Percentiles rank a stretch among this genome's conserved stretches.
These are phyloP conservation scores for Labeo calbasu DNA, from an alignment of 2,797 vertebrate genomes.

Conservation along the genomic window DNA sequence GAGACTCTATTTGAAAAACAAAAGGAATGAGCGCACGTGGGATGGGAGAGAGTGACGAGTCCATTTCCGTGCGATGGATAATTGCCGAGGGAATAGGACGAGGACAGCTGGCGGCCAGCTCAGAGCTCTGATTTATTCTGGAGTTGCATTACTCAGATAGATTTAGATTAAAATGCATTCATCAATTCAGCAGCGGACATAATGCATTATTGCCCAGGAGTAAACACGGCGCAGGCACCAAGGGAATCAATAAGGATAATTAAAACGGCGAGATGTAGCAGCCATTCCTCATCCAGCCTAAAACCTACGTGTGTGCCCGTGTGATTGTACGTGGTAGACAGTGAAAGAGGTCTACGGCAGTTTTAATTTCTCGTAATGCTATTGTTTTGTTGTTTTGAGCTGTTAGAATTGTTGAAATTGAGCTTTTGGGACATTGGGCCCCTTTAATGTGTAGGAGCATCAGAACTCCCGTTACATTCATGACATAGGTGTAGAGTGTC, in stretches of 20 bases:
- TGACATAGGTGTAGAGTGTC: slow-evolving; percentile 42
- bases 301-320: slow-evolving; percentile 56
- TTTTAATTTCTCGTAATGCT: slow-evolving; percentile 27
- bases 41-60: slow-evolving; percentile 50
- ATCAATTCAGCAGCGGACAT: slow-evolving; percentile 76
- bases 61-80: slow-evolving; percentile 53
- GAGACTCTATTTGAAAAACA: slow-evolving; percentile 36
- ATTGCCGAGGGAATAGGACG: slow-evolving; percentile 52
- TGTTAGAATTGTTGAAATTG: slow-evolving; percentile 56
- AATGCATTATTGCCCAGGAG: slow-evolving; percentile 77
- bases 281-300: slow-evolving; percentile 70
- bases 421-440: neutral
- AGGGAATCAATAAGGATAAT: slow-evolving; percentile 81
- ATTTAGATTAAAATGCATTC: slow-evolving; percentile 81
- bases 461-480: slow-evolving; percentile 33
- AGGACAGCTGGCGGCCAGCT: slow-evolving; percentile 63
- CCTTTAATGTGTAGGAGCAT: slow-evolving; percentile 38
- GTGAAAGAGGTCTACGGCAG: slow-evolving; percentile 24
- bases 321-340: slow-evolving; percentile 8
- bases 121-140: slow-evolving; percentile 73
- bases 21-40: slow-evolving; percentile 48
- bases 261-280: slow-evolving; percentile 77
- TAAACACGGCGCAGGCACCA: slow-evolving; percentile 74
- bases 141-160: slow-evolving; percentile 78
- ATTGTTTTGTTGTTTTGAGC: slow-evolving; percentile 61